Evolutionary conservation across 2,888 invertebrate species (phyloP), one percentile per base, ranked within the genome.

Genomic region (Imbricaverruca yamaguchii): DNA sequence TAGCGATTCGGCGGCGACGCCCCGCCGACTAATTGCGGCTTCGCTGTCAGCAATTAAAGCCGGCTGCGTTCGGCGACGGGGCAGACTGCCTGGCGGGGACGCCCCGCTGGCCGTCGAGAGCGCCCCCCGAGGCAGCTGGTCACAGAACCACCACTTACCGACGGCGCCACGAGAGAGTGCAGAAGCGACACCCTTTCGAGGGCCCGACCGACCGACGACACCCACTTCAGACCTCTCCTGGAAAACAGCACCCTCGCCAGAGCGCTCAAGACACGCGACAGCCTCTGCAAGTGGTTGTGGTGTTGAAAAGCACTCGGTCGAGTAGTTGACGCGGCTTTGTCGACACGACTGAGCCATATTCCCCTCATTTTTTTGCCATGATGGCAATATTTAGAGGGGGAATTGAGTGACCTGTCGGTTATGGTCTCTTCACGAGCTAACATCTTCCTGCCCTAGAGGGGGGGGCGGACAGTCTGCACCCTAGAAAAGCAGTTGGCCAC

Each of bases 91-190:
- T 23, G 10, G 74, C 53, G 13, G 55, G 53, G 74, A 10, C 59
- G 12, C 12, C 12, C 59, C 12, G 59, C 59, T 7, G 59, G 15
- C 12, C 74, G 53, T 3, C 10, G 53, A 39, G 39, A 69, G 39
- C 69, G 69, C 69, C 53, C 25, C 25, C 25, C 39, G 18, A 39
- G 39, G 53, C 74, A 74, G 74, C 74, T 74, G 74, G 74, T 74
- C 15, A 74, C 74, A 9, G 74, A 74, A 74, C 74, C 74, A 74
- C 53, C 55, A 74, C 74, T 74, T 74, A 74, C 15, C 69, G 74
- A 21, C 55, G 55, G 39, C 67, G 25, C 67, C 67, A 8, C n/a
- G 67, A 13, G 1, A 23, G 25, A 23, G 6, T 13, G 67, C 67
- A 25, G 67, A 13, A 11, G 10, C 63, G n/a, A 21, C 10, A 10